A percentile compares a stretch with the other conserved stretches of the same genome.
phyloP scores from a whole-genome alignment of 2,113 vertebrate genomes.

The Castor canadensis region DNA sequence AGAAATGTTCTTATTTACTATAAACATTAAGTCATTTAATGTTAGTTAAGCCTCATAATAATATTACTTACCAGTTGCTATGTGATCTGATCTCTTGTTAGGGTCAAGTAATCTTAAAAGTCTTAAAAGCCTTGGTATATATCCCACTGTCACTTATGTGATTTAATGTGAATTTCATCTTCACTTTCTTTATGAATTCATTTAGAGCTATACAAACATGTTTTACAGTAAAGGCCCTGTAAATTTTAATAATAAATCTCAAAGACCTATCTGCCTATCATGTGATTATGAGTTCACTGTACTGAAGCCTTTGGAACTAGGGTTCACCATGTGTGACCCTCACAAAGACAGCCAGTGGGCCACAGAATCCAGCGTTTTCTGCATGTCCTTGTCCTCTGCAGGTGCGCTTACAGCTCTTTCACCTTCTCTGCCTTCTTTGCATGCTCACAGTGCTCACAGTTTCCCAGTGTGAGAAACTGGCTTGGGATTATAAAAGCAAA shows the following conservation, averaged over 20 bases:
- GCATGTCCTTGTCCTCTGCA: conserved; percentile 34
- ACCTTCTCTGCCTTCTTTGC: conserved; percentile 50
- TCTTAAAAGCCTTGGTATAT: neutral
- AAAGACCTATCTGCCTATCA: neutral
- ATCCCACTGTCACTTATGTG: neutral
- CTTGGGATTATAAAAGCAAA: conserved; percentile 49
- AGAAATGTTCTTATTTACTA: neutral
- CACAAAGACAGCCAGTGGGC: neutral
- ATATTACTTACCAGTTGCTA: neutral
- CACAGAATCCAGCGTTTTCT: conserved; percentile 3
- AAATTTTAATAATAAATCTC: conserved; percentile 36
- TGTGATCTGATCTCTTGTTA: conserved; percentile 12
- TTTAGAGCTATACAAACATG: conserved; percentile 18
- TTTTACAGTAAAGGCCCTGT: neutral
- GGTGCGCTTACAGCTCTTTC: conserved; percentile 4
- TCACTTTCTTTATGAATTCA: conserved; percentile 49
- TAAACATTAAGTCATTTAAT: conserved; percentile 1
- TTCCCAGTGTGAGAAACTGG: conserved; percentile 65
- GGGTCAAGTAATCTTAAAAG: neutral
- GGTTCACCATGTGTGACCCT: conserved; percentile 42
- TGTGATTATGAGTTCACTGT: conserved; percentile 34
- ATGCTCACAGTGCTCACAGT: conserved; percentile 52
- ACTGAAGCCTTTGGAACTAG: neutral
- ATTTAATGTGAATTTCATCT: conserved; percentile 16
- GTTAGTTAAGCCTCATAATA: neutral